Evolutionary conservation across 2,888 invertebrate species (phyloP).

Genomic region (Athetis lepigone): DNA sequence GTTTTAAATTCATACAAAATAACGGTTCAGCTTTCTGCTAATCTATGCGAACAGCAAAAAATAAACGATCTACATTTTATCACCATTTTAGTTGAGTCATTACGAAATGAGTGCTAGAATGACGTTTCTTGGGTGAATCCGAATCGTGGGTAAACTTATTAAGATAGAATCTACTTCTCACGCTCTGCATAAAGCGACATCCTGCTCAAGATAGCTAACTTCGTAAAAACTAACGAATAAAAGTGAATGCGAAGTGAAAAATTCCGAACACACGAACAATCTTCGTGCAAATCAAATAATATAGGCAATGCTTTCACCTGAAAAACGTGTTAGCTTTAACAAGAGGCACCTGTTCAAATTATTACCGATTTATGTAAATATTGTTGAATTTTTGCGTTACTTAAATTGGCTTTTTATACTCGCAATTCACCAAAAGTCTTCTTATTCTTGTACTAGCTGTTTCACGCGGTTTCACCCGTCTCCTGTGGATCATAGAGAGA

Average conservation of each 20-base stretch:
- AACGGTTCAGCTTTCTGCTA: no score
- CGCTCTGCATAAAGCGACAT: conserved; percentile 64
- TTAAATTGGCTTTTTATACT: not conserved
- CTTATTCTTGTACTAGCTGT: no score
- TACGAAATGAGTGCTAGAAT: conserved; percentile 56
- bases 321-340: conserved; percentile 21
- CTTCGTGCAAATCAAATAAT: conserved; percentile 22
- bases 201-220: conserved; percentile 58
- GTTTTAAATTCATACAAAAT: no score
- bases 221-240: conserved; percentile 56
- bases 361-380: conserved; percentile 16
- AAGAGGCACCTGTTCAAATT: conserved; percentile 5
- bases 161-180: conserved; percentile 64
- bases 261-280: conserved; percentile 35
- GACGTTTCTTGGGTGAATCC: conserved; percentile 61
- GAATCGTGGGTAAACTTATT: conserved; percentile 68
- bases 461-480: no score
- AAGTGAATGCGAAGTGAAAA: conserved; percentile 43
- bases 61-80: conserved; percentile 29
- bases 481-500: no score
- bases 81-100: conserved; percentile 47
- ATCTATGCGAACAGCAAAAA: no score
- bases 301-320: conserved; percentile 43
- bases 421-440: no score
- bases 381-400: not conserved